Evolutionary conservation across 2,797 vertebrate genomes (phyloP).

Genomic region (Poeciliopsis turneri): DNA sequence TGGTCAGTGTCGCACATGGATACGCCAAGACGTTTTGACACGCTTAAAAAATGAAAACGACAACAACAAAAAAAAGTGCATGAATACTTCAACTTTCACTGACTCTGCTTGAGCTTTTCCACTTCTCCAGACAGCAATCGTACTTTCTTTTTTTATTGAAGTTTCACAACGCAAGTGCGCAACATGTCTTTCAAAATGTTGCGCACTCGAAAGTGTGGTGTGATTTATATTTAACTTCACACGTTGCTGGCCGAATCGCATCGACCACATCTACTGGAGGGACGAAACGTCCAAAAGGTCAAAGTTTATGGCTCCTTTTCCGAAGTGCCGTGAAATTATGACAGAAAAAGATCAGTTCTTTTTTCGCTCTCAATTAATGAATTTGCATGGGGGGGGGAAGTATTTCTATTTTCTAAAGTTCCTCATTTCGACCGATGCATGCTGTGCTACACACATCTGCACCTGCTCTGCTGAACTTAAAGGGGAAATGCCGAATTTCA

Average conservation of each 20-base stretch:
- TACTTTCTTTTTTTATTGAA: background rate
- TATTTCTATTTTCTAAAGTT: conserved; percentile 4
- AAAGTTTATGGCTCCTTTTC: background rate
- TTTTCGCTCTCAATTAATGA: background rate
- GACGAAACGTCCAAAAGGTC: background rate
- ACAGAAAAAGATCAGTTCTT: background rate
- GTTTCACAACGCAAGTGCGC: background rate
- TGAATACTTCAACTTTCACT: background rate
- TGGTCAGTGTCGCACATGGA: background rate
- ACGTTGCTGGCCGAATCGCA: background rate
- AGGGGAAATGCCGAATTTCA: conserved; percentile 12
- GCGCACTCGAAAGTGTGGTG: background rate
- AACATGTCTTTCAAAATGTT: background rate
- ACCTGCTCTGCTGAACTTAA: conserved; percentile 23
- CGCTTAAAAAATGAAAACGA: background rate
- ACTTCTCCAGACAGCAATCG: background rate
- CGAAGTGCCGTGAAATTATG: background rate
- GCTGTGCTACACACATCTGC: conserved; percentile 3
- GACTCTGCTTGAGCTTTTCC: background rate
- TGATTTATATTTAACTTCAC: background rate
- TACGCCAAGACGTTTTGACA: background rate
- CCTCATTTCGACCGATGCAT: conserved; percentile 28
- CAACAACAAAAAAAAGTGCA: too few species aligned
- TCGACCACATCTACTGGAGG: background rate
- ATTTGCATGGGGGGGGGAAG: conserved; percentile 10